phyloP scores from a whole-genome alignment of 2,797 vertebrate species.

The Ctenopoma multispine region DNA sequence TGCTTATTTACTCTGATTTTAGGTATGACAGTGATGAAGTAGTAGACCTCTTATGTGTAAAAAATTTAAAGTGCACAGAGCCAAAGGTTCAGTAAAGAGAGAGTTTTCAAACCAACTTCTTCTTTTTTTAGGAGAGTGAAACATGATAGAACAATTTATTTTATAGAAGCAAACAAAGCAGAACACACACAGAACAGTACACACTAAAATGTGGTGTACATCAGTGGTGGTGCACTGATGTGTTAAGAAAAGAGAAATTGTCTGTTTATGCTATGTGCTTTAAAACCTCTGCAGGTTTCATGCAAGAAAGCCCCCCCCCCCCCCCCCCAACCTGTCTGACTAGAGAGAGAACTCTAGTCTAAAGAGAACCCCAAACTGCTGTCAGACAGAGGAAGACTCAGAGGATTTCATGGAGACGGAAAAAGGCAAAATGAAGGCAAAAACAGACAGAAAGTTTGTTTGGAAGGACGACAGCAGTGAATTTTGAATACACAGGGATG shows the following conservation, averaged over 20 bases:
- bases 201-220: too few species aligned
- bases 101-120: too few species aligned
- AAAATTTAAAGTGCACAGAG: constrained; percentile 17
- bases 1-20: constrained; percentile 30
- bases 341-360: too few species aligned
- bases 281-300: not conserved
- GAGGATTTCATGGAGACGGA: not conserved
- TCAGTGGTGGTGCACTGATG: too few species aligned
- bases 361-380: not conserved
- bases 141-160: too few species aligned
- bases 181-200: too few species aligned
- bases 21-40: constrained; percentile 41
- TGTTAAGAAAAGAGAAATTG: too few species aligned
- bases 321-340: not conserved
- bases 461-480: not conserved
- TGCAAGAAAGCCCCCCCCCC: constrained; percentile 3
- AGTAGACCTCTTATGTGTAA: constrained; percentile 1
- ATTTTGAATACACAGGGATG: not conserved
- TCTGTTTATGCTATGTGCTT: too few species aligned
- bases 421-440: not conserved
- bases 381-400: not conserved
- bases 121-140: too few species aligned
- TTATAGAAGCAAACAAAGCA: too few species aligned
- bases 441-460: not conserved
- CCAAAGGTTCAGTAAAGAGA: constrained; percentile 1